Conservation (phyloP, 1,140 invertebrate genomes). For the Trachelipus rathkii region DNA sequence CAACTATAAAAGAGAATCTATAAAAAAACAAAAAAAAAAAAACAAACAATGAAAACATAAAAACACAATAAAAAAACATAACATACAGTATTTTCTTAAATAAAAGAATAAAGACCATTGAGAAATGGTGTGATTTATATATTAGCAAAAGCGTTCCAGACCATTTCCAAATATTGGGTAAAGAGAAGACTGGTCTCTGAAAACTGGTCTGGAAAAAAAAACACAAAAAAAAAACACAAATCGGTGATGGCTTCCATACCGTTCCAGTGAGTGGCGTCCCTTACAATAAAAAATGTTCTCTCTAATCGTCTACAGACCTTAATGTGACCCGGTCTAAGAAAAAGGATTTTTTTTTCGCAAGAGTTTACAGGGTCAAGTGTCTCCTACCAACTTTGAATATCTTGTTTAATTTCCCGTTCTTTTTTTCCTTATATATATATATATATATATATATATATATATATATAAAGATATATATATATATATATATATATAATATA, state of each 20-base stretch:
- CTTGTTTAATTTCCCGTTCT: not conserved
- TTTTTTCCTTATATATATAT: not conserved
- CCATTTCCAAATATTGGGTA: constrained; percentile 6
- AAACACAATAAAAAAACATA: not conserved
- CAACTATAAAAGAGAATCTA: not conserved
- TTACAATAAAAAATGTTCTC: constrained; percentile 9
- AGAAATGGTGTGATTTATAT: not conserved
- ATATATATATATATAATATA: constrained; percentile 8
- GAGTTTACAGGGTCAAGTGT: not conserved
- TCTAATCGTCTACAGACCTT: not conserved
- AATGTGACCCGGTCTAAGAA: not conserved
- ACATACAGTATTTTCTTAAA: not conserved
- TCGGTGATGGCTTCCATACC: not conserved
- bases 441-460: constrained; percentile 14
- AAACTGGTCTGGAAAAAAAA: not conserved
- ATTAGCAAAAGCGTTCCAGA: not conserved
- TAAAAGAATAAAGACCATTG: not conserved
- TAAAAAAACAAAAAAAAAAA: not conserved
- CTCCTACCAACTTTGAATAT: not conserved
- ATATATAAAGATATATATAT: constrained; percentile 5
- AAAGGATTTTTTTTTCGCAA: not conserved
- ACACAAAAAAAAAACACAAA: too few species aligned
- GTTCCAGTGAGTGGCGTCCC: not conserved
- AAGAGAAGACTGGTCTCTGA: too few species aligned
- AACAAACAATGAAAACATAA: not conserved